A percentile compares a stretch with the other conserved stretches of the same genome.
These are phyloP conservation scores for Scophthalmus maximus DNA, from an alignment of 2,113 vertebrate species.

Conservation along the genomic window DNA sequence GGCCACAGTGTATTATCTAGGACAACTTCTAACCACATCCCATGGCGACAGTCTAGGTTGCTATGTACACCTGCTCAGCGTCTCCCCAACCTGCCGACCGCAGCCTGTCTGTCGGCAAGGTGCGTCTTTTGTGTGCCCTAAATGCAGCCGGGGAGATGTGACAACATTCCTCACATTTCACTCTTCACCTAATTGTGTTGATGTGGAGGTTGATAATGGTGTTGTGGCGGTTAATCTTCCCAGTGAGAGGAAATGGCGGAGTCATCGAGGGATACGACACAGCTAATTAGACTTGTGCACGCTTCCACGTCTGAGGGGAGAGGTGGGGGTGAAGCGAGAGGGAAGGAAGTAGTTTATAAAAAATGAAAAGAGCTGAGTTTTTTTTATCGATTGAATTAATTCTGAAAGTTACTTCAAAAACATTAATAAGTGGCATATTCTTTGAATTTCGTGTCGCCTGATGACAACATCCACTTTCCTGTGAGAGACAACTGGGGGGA, in stretches of 20 bases:
- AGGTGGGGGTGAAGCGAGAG: constrained; percentile 3
- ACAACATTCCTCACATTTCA: constrained; percentile 62
- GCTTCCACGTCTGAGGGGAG: constrained; percentile 36
- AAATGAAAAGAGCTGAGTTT: constrained; percentile 18
- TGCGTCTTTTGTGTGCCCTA: constrained; percentile 46
- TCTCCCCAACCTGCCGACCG: constrained; percentile 51
- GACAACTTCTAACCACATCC: constrained; percentile 51
- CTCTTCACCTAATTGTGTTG: constrained; percentile 71
- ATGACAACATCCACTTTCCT: constrained; percentile 28
- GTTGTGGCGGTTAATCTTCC: constrained; percentile 60
- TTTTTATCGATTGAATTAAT: constrained; percentile 18
- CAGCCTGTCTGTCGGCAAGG: constrained; percentile 46
- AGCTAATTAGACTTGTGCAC: constrained; percentile 62
- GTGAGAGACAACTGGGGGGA: constrained; percentile 11
- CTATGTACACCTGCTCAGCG: constrained; percentile 64
- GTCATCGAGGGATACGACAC: constrained; percentile 61
- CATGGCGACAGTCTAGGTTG: constrained; percentile 38
- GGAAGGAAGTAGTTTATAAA: background rate
- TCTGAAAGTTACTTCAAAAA: constrained; percentile 22
- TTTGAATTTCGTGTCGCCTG: constrained; percentile 1
- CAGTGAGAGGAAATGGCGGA: constrained; percentile 58
- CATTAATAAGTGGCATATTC: constrained; percentile 24
- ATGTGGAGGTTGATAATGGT: constrained; percentile 52
- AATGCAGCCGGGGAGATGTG: constrained; percentile 59
- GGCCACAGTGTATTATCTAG: constrained; percentile 46